Percentiles rank a stretch among this genome's conserved stretches.
phyloP scores from a whole-genome alignment of 1,140 invertebrate species.

The Anastrepha ludens region DNA sequence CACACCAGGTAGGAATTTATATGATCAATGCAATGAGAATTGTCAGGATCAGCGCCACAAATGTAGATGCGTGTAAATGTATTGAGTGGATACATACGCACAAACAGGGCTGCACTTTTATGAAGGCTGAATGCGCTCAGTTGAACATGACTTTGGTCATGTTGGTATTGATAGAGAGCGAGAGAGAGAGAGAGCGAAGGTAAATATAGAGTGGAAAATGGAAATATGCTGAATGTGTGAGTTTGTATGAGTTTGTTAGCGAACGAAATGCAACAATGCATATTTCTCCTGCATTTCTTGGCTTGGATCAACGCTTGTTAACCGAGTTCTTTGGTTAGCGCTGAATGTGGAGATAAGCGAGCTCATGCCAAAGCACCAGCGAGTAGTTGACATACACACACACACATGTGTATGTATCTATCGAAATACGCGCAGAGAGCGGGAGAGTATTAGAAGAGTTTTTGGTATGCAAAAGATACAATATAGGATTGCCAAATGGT shows the following conservation, averaged over 20 bases:
- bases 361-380: neutral
- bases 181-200: neutral
- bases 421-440: slow-evolving; percentile 17
- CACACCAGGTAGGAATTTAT: neutral
- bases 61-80: neutral
- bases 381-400: neutral
- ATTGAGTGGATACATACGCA: neutral
- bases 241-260: neutral
- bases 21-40: neutral
- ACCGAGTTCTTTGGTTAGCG: neutral
- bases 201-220: neutral
- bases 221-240: neutral
- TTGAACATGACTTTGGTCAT: slow-evolving; percentile 7
- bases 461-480: slow-evolving; percentile 36
- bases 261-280: slow-evolving; percentile 51
- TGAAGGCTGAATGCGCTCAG: neutral
- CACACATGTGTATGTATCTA: neutral
- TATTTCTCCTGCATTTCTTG: slow-evolving; percentile 7
- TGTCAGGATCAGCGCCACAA: slow-evolving; percentile 15
- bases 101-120: too few relatives aligned
- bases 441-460: neutral
- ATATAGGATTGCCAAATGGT: neutral
- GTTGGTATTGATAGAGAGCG: neutral
- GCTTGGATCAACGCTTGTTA: neutral
- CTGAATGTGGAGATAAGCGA: slow-evolving; percentile 28